Base-by-base conservation (phyloP, 2,113 vertebrate species). In the Meles meles region DNA sequence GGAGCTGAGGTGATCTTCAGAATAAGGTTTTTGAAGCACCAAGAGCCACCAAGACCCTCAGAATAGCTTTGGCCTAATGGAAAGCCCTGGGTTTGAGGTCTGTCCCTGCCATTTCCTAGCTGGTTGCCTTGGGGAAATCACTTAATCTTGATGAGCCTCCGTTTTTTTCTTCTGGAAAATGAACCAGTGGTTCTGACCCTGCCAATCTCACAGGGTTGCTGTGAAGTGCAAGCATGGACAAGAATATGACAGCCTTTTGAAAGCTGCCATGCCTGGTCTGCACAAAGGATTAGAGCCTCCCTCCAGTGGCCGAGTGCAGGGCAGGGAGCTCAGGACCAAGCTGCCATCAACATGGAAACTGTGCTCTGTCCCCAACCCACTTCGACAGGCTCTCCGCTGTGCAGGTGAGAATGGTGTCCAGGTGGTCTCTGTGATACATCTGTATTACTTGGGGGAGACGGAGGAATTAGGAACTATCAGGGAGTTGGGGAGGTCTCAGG, bases 241-340 rank as follows among this genome's bases (percentile, higher is more conserved):
- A 29, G 25, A 42, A 37, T 9, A 0, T 4, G 69, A 49, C 0
- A 12, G 23, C 1, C 7, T 20, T 49, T 13, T 31, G 29, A 34
- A 42, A 82, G 17, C 55, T 15, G 8, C 31, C 6, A 18, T 39
- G 29, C 8, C 4, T 9, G 12, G 44, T 0, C 17, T 9, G 1
- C 18, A 39, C 7, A 21, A 2, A 5, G 2, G 0, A 1, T 7
- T 31, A 52, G 34, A 11, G 21, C 15, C 29, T 69, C n/a, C 15
- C 29, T 69, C n/a, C 0, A 15, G 18, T 5, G 47, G 34, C 27
- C 2, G 10, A 71, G 39, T 3, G 9, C 34, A 55, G 42, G n/a
- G 72, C 23, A 5, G 18, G 23, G 42, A 0, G 18, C 25, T n/a
- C 20, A 37, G n/a, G 85, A 27, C 47, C 20, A 14, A 49, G 37